Conservation (phyloP, 2,797 vertebrate species). For the Bradypus variegatus region DNA sequence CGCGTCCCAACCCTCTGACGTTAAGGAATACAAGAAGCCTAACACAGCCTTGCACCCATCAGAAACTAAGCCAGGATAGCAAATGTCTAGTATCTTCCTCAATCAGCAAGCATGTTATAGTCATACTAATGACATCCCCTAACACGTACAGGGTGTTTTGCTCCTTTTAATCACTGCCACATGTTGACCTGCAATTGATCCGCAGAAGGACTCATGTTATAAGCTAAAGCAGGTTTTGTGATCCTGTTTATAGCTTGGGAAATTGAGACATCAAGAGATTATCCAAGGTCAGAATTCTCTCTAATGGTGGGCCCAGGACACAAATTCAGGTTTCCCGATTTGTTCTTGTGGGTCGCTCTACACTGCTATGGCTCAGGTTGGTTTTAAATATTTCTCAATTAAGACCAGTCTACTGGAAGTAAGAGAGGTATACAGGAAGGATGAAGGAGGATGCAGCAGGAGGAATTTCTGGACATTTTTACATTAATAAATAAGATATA, state of each 20-base stretch:
- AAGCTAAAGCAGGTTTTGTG: background rate
- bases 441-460: too few relatives aligned
- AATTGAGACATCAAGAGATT: background rate
- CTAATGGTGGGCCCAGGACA: background rate
- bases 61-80: background rate
- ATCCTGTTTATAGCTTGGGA: background rate
- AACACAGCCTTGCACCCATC: too few relatives aligned
- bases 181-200: background rate
- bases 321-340: background rate
- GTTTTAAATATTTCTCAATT: background rate
- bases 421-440: background rate
- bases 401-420: background rate
- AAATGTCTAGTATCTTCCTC: background rate
- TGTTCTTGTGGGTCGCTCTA: background rate
- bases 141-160: background rate
- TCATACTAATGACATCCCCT: background rate
- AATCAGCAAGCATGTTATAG: background rate
- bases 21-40: background rate
- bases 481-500: slow-evolving; percentile 22
- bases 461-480: background rate
- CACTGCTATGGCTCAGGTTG: too few relatives aligned
- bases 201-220: background rate
- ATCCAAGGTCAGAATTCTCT: background rate
- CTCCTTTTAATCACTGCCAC: background rate
- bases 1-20: background rate